Evolutionary conservation across 2,113 vertebrate species (phyloP).

Genomic region (Dipodomys stephensi): DNA sequence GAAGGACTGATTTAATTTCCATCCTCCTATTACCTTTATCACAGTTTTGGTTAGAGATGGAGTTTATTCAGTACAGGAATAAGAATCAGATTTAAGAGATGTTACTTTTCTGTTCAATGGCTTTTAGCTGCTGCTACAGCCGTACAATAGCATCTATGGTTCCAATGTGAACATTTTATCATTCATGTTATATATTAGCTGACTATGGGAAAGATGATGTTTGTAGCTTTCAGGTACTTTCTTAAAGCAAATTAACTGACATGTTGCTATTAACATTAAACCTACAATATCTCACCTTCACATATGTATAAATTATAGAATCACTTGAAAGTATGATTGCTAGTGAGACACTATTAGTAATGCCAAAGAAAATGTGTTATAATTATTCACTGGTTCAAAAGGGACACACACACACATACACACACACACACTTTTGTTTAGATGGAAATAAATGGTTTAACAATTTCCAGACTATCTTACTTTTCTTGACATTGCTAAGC

Average conservation of each 20-base stretch:
- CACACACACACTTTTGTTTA: not conserved
- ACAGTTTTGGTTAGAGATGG: constrained; percentile 2
- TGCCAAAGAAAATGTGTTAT: constrained; percentile 43
- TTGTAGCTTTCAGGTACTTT: not conserved
- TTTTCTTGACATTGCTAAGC: constrained; percentile 38
- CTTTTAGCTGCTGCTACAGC: not conserved
- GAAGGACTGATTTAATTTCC: constrained; percentile 67
- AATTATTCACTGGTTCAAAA: constrained; percentile 37
- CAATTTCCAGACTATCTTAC: constrained; percentile 40
- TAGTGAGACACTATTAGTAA: not conserved
- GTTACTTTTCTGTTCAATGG: constrained; percentile 42
- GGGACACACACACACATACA: too few relatives aligned
- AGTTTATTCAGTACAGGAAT: constrained; percentile 44
- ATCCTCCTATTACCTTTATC: constrained; percentile 42
- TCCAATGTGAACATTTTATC: constrained; percentile 46
- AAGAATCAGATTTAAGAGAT: constrained; percentile 46
- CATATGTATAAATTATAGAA: not conserved
- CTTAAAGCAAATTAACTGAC: not conserved
- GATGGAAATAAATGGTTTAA: not conserved
- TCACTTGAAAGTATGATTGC: not conserved
- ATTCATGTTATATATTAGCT: not conserved
- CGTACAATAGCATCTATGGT: not conserved
- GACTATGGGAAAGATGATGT: not conserved
- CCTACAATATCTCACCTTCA: not conserved
- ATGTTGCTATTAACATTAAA: not conserved